Conservation (phyloP, 2,797 vertebrate genomes). For the Hypotaenidia philippensis region DNA sequence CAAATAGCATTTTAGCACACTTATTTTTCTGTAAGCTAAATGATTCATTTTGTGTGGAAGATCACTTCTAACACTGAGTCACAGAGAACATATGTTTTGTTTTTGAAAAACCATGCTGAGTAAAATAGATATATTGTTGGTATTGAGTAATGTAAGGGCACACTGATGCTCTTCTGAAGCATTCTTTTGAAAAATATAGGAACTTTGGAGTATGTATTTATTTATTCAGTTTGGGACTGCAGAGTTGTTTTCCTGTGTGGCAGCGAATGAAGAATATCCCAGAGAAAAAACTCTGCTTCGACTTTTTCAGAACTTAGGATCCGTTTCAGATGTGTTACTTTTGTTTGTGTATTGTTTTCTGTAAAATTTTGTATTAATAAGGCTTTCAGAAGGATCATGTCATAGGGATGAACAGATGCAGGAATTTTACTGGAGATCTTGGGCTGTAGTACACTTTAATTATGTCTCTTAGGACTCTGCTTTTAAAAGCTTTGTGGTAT, state of each 20-base stretch:
- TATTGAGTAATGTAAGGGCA: background rate
- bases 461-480: background rate
- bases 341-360: background rate
- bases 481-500: background rate
- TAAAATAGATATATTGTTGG: background rate
- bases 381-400: background rate
- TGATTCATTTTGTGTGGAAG: background rate
- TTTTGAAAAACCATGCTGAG: background rate
- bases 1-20: background rate
- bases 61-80: background rate
- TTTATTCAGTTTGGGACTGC: background rate
- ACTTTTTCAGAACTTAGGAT: background rate
- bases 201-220: background rate
- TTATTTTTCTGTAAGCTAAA: background rate
- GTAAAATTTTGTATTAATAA: rapidly evolving
- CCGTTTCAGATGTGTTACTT: background rate
- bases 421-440: background rate
- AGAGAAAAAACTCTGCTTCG: background rate
- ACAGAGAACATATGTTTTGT: background rate
- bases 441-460: background rate
- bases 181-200: background rate
- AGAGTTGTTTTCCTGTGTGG: background rate
- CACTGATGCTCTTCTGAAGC: background rate
- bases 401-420: background rate
- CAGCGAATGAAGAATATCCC: background rate